Base-by-base conservation (phyloP, 2,797 vertebrate genomes). In the Avahi laniger region DNA sequence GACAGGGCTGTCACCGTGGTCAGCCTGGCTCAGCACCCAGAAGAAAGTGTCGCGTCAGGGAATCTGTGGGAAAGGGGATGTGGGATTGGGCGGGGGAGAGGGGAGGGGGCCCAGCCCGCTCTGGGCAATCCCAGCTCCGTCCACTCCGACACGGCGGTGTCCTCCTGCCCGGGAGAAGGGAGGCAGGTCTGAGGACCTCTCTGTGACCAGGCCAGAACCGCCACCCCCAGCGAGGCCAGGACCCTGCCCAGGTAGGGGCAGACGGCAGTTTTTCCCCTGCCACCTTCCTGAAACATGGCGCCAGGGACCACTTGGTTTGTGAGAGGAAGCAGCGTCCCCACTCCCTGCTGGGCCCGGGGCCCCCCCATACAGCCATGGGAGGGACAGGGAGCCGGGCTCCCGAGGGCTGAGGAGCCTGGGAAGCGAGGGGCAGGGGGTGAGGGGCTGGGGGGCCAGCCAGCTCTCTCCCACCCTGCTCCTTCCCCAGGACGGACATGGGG, bases 61-160 rank as follows among this genome's bases (percentile, higher is more conserved):
- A 46, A 89, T 67, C 38, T 18, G 33, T 24, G 57, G 76, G 83
- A 98, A 98, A 97, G 95, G 92, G 97, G 97, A 97, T 97, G 97
- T 96, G 84, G 90, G 81, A 33, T 0, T 5, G 7, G 9, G 52
- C 54, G 72, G 9, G 89, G 46, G 22, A 8, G 46, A 38, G 14
- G 48, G 38, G 43, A 65, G 79, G 63, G 38, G 70, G 76, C 50
- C 57, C 41, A 43, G 89, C n/a, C 70, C 1, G 9, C 65, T 65
- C 91, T 0, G 26, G 73, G 87, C 72, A 28, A 38, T 69, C 89
- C 89, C 33, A 11, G n/a, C 63, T 65, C 76, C 4, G 54, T 57
- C 87, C 33, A 3, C 63, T 75, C 67, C 12, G 48, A 84, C 73
- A 24, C 80, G 4, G 90, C 13, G 48, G 90, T 17, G 48, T 95